Conservation (phyloP, 2,797 vertebrate species). For the Chelidonichthys spinosus region DNA sequence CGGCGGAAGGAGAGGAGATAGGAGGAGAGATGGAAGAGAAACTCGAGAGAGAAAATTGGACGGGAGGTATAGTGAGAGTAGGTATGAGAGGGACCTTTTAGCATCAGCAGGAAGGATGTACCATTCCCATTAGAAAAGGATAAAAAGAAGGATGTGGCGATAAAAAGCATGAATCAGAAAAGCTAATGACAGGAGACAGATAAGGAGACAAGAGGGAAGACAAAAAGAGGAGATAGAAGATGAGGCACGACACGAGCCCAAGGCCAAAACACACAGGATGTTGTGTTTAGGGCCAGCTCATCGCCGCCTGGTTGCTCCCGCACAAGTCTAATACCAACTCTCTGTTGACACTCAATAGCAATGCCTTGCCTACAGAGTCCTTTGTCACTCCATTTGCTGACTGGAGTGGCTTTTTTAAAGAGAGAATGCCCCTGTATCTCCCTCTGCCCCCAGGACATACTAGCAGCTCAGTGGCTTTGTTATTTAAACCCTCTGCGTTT, state of each 20-base stretch:
- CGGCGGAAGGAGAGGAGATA: constrained; percentile 35
- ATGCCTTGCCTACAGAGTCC: constrained; percentile 83
- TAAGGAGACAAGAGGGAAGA: constrained; percentile 48
- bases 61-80: background rate
- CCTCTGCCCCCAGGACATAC: constrained; percentile 85
- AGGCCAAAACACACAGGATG: constrained; percentile 79
- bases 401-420: constrained; percentile 87
- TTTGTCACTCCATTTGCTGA: constrained; percentile 88
- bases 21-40: constrained; percentile 19
- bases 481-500: constrained; percentile 82
- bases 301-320: constrained; percentile 66
- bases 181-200: constrained; percentile 40
- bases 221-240: constrained; percentile 58
- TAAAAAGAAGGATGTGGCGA: constrained; percentile 13
- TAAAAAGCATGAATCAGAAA: constrained; percentile 35
- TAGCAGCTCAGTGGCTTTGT: constrained; percentile 84
- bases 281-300: constrained; percentile 78
- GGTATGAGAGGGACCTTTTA: background rate
- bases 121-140: background rate
- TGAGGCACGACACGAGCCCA: constrained; percentile 62
- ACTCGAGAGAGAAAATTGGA: constrained; percentile 4
- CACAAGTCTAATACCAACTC: constrained; percentile 82
- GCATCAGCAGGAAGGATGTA: constrained; percentile 5
- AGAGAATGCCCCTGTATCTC: constrained; percentile 84
- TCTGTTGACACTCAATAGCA: constrained; percentile 86